Base-by-base conservation (phyloP, 2,888 invertebrate genomes). In the Cosmopolites sordidus region DNA sequence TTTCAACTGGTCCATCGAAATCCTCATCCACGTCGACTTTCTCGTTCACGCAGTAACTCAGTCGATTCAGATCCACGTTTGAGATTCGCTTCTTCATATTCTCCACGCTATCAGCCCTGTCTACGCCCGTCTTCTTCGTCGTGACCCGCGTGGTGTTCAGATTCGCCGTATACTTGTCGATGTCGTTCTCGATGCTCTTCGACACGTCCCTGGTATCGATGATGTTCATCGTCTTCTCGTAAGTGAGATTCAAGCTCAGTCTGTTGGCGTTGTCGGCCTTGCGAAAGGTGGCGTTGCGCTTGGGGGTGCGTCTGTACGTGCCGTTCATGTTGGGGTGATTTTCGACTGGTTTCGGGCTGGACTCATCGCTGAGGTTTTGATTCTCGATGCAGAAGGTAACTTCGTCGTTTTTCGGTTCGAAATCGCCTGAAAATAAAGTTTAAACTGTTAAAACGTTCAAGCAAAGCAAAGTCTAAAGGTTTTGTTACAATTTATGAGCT, bases 261-360 rank as follows among this genome's bases (percentile, higher is more conserved):
- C 54, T 53, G 38, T 50, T 49, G 39, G 58, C 60, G 40, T 52
- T 59, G 41, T 65, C 64, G 39, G 62, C 57, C 47, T 62, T 65
- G 45, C 61, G 59, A 30, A 65, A 66, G 16, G 65, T 66, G 27
- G 48, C 51, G 48, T 58, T 59, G 15, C 56, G 44, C 47, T 64
- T 60, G 17, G 64, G 60, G n/a, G 61, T 42, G n/a, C 52, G 45
- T 22, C 58, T 27, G 39, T 58, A 58, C 15, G 58, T 58, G 2
- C 58, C 58, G 33, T 33, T 33, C 3, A 33, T 4, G n/a, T 6
- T n/a, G n/a, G 33, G 3, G 11, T 2, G 11, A 11, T 33, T 33
- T 22, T 22, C 22, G 22, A 22, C 22, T 8, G 3, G 22, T 22
- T 22, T 22, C 5, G 33, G n/a, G n/a, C 5, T n/a, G 2, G 33